phyloP scores from a whole-genome alignment of 2,888 invertebrate species.

The Drosophila picticornis region DNA sequence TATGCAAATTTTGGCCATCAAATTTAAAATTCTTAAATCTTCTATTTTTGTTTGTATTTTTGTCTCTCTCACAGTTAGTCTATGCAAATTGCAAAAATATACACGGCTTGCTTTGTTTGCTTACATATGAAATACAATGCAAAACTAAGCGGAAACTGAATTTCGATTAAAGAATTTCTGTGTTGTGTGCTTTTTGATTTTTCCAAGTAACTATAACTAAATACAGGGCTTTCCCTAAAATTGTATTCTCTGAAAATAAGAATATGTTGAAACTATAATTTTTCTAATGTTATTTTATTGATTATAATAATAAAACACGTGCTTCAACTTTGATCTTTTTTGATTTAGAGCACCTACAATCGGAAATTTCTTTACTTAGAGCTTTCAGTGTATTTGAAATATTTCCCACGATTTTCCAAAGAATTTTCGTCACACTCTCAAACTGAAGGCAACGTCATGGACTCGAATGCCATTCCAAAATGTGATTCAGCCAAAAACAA shows the following conservation, averaged over 20 bases:
- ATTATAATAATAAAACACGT: not conserved
- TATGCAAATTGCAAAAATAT: conserved; percentile 58
- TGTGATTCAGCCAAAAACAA: conserved; percentile 47
- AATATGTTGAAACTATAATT: not conserved
- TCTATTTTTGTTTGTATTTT: conserved; percentile 26
- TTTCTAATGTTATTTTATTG: not conserved
- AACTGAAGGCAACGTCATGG: conserved; percentile 19
- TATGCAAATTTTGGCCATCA: conserved; percentile 55
- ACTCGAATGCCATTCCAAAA: conserved; percentile 7
- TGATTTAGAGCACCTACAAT: not conserved
- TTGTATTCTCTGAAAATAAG: not conserved
- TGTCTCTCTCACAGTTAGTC: conserved; percentile 50
- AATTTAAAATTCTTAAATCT: conserved; percentile 35
- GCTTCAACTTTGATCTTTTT: not conserved
- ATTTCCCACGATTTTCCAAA: not conserved
- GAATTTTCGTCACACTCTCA: conserved; percentile 12
- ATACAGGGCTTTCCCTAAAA: not conserved
- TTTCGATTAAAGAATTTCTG: conserved; percentile 19
- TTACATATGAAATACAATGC: conserved; percentile 21
- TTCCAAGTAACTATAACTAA: not conserved
- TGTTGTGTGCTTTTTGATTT: conserved; percentile 1
- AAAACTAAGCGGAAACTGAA: conserved; percentile 59
- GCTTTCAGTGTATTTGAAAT: not conserved
- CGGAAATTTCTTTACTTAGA: not conserved
- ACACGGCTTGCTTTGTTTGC: conserved; percentile 20